Conservation (phyloP, 2,113 vertebrate genomes). For the Notarius quadriscutis region DNA sequence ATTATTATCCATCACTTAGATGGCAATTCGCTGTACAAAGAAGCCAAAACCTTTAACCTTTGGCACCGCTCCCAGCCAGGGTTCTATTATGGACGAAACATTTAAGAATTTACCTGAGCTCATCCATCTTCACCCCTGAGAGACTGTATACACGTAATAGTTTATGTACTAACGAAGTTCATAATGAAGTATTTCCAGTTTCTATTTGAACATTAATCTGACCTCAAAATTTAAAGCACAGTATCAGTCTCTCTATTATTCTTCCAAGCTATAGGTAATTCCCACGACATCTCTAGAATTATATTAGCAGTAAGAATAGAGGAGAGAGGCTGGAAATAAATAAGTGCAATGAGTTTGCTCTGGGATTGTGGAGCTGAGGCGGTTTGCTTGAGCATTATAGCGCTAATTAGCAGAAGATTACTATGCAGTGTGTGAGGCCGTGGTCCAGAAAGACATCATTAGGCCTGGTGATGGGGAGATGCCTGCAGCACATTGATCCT, state of each 20-base stretch:
- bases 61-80: not conserved
- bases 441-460: conserved; percentile 84
- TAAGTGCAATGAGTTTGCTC: conserved; percentile 70
- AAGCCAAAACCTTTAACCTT: not conserved
- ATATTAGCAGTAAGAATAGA: conserved; percentile 70
- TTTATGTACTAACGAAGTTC: conserved; percentile 23
- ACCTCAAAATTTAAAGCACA: conserved; percentile 64
- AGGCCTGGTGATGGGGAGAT: conserved; percentile 81
- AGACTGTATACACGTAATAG: not conserved
- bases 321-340: conserved; percentile 73
- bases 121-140: conserved; percentile 7
- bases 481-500: conserved; percentile 81
- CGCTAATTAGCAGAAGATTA: conserved; percentile 84
- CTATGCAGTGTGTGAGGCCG: conserved; percentile 81
- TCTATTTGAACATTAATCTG: conserved; percentile 59
- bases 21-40: not conserved
- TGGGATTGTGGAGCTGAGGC: conserved; percentile 76
- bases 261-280: conserved; percentile 62
- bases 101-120: not conserved
- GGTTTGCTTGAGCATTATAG: conserved; percentile 81
- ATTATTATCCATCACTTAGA: conserved; percentile 8
- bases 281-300: conserved; percentile 76
- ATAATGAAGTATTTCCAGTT: conserved; percentile 45
- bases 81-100: not conserved
- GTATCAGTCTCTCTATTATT: conserved; percentile 46